Evolutionary conservation across 2,113 vertebrate genomes (phyloP).

Genomic region (Corythornis vintsioides): DNA sequence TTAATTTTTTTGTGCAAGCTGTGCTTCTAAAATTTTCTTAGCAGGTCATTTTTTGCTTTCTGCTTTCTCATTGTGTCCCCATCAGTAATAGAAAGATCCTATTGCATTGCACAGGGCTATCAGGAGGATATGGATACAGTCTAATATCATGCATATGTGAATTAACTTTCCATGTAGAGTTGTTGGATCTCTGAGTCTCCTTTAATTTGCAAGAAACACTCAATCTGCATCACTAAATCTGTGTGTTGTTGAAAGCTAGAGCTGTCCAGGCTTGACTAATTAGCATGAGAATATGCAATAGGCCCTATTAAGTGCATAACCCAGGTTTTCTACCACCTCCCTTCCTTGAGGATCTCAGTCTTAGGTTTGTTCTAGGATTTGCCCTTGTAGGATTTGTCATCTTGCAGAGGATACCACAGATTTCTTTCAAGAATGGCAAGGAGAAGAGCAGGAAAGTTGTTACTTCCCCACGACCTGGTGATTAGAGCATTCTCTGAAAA

Average conservation of each 20-base stretch:
- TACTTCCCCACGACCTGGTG: not conserved
- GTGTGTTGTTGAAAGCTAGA: not conserved
- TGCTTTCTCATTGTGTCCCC: rapidly evolving
- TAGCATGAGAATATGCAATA: not conserved
- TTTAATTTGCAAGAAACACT: not conserved
- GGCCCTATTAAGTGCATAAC: rapidly evolving
- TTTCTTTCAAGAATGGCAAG: not conserved
- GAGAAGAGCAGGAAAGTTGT: not conserved
- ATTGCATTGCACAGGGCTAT: not conserved
- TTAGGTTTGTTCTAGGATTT: not conserved
- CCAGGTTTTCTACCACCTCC: not conserved
- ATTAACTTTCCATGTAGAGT: not conserved
- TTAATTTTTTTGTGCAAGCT: not conserved
- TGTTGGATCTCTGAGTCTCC: not conserved
- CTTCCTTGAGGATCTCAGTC: not conserved
- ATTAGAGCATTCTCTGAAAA: not conserved
- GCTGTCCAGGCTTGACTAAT: not conserved
- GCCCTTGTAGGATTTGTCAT: not conserved
- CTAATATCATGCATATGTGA: not conserved
- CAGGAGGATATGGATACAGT: not conserved
- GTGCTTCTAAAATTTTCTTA: not conserved
- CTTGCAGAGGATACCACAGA: not conserved
- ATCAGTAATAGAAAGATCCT: not conserved
- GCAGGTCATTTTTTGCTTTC: not conserved
- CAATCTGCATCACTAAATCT: not conserved